These are phyloP conservation scores for Acrossocheilus fasciatus DNA, from an alignment of 2,797 vertebrate genomes.

Conservation along the genomic window DNA sequence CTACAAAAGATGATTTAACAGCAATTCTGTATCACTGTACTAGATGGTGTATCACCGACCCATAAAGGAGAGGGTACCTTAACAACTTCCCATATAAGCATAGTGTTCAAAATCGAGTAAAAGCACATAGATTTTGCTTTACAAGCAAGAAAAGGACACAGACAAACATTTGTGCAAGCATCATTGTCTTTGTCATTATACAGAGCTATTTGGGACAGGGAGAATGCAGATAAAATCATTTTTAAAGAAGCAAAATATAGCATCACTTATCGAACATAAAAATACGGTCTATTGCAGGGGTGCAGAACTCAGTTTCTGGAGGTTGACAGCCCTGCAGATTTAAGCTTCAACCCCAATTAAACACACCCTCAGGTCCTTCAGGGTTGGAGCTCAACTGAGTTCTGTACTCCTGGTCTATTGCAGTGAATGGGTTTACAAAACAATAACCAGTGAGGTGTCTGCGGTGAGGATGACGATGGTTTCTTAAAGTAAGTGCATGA, in stretches of 20 bases:
- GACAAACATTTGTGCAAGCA: not conserved
- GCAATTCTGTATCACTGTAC: not conserved
- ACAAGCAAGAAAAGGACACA: not conserved
- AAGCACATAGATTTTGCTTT: slow-evolving; percentile 6
- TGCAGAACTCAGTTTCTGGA: not conserved
- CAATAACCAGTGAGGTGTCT: too few species aligned
- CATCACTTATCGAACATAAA: slow-evolving; percentile 4
- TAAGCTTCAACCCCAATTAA: not conserved
- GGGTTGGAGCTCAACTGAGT: not conserved
- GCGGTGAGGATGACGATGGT: not conserved
- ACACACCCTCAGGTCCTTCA: not conserved
- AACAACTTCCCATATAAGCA: not conserved
- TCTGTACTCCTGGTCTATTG: not conserved
- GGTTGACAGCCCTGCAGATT: not conserved
- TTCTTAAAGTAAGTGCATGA: not conserved
- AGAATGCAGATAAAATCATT: slow-evolving; percentile 14
- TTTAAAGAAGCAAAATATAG: not conserved
- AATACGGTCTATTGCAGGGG: not conserved
- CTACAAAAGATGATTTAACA: slow-evolving; percentile 11
- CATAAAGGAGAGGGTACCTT: not conserved
- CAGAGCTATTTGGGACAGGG: not conserved
- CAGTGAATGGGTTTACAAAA: not conserved
- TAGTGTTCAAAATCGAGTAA: not conserved
- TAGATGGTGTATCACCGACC: not conserved
- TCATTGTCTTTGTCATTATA: slow-evolving; percentile 5